Percentiles rank a stretch among this genome's conserved stretches.
Conservation (phyloP, 1,140 invertebrate species). For the Dufourea novaeangliae region DNA sequence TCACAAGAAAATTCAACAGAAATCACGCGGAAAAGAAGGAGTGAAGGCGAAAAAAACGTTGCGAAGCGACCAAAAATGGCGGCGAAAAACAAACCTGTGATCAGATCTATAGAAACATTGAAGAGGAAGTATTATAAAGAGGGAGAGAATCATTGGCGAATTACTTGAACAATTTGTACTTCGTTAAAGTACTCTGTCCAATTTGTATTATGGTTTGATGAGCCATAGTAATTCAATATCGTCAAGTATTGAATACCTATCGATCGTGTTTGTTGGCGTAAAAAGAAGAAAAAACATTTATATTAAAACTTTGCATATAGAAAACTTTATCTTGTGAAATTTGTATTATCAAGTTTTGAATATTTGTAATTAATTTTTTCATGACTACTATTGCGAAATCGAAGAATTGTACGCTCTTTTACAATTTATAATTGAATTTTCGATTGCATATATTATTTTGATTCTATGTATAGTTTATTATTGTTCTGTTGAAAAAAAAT, state of each 20-base stretch:
- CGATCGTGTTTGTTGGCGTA: no score
- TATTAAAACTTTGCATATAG: no score
- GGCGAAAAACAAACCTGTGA: neutral
- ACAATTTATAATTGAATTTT: no score
- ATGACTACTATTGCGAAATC: neutral
- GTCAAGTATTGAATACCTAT: constrained; percentile 1
- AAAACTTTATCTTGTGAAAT: neutral
- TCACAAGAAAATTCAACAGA: neutral
- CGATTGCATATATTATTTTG: neutral
- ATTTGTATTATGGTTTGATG: neutral
- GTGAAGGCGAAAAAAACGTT: neutral
- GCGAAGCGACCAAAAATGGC: no score
- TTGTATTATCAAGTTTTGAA: neutral
- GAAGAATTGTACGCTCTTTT: no score
- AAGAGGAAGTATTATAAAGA: no score
- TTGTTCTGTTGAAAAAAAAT: neutral
- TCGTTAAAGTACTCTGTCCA: no score
- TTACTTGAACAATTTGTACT: no score
- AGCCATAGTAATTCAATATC: neutral
- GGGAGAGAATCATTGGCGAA: neutral
- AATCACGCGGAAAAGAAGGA: neutral
- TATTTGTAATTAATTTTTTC: neutral
- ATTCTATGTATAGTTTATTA: neutral
- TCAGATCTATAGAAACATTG: neutral
- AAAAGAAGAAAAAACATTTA: no score